Percentiles rank a stretch among this genome's conserved stretches.
Conservation (phyloP, 2,888 invertebrate species). For the Plebejus melissa region DNA sequence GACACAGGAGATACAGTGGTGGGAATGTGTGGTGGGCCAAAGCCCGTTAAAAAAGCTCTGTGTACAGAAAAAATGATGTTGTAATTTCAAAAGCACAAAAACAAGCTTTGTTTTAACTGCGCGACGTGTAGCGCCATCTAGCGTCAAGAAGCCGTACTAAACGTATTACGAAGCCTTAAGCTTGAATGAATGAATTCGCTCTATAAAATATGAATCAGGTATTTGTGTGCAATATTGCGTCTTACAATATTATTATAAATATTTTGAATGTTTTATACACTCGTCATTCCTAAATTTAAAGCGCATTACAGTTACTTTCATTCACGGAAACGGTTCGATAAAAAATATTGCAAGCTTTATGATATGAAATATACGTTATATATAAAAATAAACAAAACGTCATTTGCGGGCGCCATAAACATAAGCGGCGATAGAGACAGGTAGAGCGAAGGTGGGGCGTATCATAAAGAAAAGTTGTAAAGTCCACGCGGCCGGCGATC, state of each 20-base stretch:
- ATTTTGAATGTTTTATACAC: background rate
- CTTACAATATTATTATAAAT: background rate
- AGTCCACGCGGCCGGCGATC: constrained; percentile 27
- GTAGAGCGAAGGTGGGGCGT: constrained; percentile 67
- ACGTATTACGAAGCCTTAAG: constrained; percentile 19
- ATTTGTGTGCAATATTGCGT: background rate
- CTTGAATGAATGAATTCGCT: constrained; percentile 2
- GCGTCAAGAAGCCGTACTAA: constrained; percentile 55
- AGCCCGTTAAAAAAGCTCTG: background rate
- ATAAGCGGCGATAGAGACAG: constrained; percentile 59
- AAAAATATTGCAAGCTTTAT: background rate
- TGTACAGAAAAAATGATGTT: background rate
- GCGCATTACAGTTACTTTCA: background rate
- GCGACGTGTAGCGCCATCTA: constrained; percentile 60
- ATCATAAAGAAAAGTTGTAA: constrained; percentile 33
- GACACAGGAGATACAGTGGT: too few species aligned
- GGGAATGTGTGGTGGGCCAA: too few species aligned
- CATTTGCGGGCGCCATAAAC: constrained; percentile 26
- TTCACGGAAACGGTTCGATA: background rate
- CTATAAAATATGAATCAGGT: background rate
- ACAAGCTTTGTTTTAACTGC: background rate
- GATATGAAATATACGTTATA: constrained; percentile 10
- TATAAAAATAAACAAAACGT: constrained; percentile 25
- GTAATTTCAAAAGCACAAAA: background rate
- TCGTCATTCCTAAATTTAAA: background rate